Evolutionary conservation across 2,888 invertebrate genomes (phyloP), one percentile per base, ranked within the genome.

Genomic region (Homarus gammarus): DNA sequence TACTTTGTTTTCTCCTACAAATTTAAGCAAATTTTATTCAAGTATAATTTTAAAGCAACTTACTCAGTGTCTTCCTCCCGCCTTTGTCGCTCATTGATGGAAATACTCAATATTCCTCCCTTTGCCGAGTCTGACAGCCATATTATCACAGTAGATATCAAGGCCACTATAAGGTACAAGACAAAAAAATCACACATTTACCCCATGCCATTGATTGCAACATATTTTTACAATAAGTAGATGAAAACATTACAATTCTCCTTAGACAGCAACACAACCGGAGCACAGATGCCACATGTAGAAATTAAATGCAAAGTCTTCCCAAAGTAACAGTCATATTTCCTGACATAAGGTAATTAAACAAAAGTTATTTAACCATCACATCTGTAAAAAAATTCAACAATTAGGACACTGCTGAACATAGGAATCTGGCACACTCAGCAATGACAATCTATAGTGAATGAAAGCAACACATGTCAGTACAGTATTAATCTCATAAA

Each of bases 81-180:
- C 8, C 51, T 77, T 0, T 44, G 44, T 44, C 91, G 84, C 51
- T 90, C 68, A 12, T 49, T 68, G 40, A 84, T 77, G 15, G 87
- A 64, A 22, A 87, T 56, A 64, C 90, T 90, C 5, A 91, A 85
- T 15, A 31, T 70, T 38, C 91, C 91, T 40, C 70, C 78, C 8
- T 33, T 51, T 2, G 88, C 61, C 15, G 87, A 78, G 51, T 91
- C 91, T 51, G 84, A 78, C 73, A 91, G 44, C 91, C 89, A 91
- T 56, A 91, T 90, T 56, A 84, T 72, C 70, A 91, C 84, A 73
- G 87, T 87, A 36, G 89, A 81, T 38, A 91, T 49, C 78, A 91
- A 75, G 56, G 90, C 89, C 56, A 90, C 91, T 91, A n/a, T n/a
- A 89, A 27, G 38, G 68, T 31, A 68, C 33, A 68, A 68, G 36